phyloP scores from a whole-genome alignment of 2,888 invertebrate genomes.

The Chouioia cunea region DNA sequence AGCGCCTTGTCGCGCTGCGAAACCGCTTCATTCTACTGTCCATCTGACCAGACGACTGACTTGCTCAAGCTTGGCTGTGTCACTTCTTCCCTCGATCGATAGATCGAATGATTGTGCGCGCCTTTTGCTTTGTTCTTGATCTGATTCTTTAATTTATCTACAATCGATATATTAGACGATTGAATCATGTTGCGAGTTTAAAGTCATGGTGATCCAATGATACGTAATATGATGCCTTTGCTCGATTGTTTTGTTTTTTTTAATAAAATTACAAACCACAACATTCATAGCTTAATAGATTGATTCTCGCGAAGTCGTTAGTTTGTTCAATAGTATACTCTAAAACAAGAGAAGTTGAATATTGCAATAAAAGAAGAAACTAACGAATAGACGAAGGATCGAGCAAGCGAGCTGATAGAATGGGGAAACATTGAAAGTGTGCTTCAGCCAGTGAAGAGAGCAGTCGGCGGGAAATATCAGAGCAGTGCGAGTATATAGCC shows the following conservation, averaged over 20 bases:
- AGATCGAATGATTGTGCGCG: slow-evolving; percentile 1
- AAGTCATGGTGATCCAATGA: too few relatives aligned
- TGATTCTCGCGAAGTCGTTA: background rate
- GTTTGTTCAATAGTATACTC: slow-evolving; percentile 26
- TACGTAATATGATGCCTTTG: too few relatives aligned
- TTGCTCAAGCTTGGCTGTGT: background rate
- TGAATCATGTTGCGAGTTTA: too few relatives aligned
- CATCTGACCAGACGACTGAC: background rate
- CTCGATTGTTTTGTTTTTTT: too few relatives aligned
- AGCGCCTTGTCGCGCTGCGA: background rate
- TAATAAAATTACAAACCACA: background rate
- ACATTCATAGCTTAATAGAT: slow-evolving; percentile 6
- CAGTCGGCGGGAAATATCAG: slow-evolving; percentile 51
- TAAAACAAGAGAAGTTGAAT: slow-evolving; percentile 9
- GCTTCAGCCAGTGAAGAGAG: slow-evolving; percentile 40
- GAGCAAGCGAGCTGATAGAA: too few relatives aligned
- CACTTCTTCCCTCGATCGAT: slow-evolving; percentile 11
- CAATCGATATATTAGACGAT: too few relatives aligned
- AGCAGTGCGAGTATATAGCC: slow-evolving; percentile 51
- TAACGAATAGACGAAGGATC: too few relatives aligned
- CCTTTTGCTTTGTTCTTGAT: too few relatives aligned
- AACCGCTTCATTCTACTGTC: slow-evolving; percentile 10
- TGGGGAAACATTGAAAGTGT: slow-evolving; percentile 24
- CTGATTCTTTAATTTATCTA: too few relatives aligned
- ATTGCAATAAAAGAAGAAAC: background rate